A percentile compares a stretch with the other conserved stretches of the same genome.
phyloP scores from a whole-genome alignment of 1,140 invertebrate species.

The Drosophila bipectinata region DNA sequence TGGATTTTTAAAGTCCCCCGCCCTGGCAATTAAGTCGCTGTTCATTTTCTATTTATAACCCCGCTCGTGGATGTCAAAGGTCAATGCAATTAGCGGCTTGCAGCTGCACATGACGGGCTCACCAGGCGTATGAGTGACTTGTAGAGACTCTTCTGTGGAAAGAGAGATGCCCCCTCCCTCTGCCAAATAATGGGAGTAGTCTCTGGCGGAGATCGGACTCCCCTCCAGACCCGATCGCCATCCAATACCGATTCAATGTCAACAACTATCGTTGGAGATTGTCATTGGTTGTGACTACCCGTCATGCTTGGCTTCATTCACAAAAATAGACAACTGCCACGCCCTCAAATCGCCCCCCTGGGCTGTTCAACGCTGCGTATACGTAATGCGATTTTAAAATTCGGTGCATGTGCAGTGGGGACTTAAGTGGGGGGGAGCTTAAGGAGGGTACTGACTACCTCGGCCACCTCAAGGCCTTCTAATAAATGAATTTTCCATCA shows the following conservation, averaged over 20 bases:
- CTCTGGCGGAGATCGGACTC: neutral
- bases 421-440: no score
- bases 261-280: conserved; percentile 49
- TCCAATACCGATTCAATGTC: conserved; percentile 45
- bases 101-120: conserved; percentile 3
- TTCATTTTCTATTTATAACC: conserved; percentile 29
- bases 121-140: conserved; percentile 26
- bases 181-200: conserved; percentile 21
- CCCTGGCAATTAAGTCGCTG: conserved; percentile 37
- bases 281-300: conserved; percentile 20
- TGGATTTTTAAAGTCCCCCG: neutral
- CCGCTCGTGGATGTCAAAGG: conserved; percentile 46
- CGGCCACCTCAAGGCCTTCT: no score
- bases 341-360: conserved; percentile 10
- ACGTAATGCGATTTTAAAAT: conserved; percentile 77
- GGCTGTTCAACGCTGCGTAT: conserved; percentile 67
- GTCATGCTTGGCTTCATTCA: conserved; percentile 31
- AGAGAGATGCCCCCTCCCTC: conserved; percentile 31
- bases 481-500: conserved; percentile 17
- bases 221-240: neutral
- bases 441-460: neutral
- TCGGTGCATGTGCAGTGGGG: conserved; percentile 70
- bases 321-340: neutral
- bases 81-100: conserved; percentile 64
- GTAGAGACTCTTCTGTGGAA: neutral